phyloP scores from a whole-genome alignment of 2,113 vertebrate species.

The Ornithorhynchus anatinus region DNA sequence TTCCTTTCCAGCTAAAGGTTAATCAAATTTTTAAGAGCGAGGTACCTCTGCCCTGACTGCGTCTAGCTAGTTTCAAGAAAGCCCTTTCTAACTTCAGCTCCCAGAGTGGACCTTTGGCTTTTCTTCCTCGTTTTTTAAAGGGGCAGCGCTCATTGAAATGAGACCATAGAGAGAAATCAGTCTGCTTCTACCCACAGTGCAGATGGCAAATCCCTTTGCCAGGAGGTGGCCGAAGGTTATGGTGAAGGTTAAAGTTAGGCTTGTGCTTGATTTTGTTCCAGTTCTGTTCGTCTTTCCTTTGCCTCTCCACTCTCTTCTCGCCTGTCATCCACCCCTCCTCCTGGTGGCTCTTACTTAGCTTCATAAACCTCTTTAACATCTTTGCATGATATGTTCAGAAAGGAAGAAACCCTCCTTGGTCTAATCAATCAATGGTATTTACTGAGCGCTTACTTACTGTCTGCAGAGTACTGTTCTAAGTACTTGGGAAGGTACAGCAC shows the following conservation, averaged over 20 bases:
- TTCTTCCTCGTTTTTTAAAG: conserved; percentile 6
- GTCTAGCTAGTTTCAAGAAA: conserved; percentile 47
- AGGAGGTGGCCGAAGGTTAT: too few relatives aligned
- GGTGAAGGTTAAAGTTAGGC: not conserved
- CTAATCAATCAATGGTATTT: too few relatives aligned
- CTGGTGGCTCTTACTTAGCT: too few relatives aligned
- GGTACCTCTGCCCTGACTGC: conserved; percentile 58
- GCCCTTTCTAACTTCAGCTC: not conserved
- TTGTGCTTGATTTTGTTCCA: not conserved
- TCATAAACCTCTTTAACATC: too few relatives aligned
- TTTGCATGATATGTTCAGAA: too few relatives aligned
- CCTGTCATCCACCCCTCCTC: too few relatives aligned
- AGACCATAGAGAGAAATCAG: not conserved
- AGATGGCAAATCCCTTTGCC: not conserved
- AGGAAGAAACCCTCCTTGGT: too few relatives aligned
- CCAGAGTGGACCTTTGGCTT: not conserved
- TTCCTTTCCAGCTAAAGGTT: conserved; percentile 73
- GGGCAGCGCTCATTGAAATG: not conserved
- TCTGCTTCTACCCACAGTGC: not conserved
- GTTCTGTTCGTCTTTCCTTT: not conserved
- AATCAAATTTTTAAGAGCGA: conserved; percentile 71
- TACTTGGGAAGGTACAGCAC: too few relatives aligned
- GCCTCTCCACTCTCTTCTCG: too few relatives aligned
- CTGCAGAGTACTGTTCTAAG: too few relatives aligned
- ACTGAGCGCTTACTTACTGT: too few relatives aligned